These are phyloP conservation scores for Acanthurus leucopareius DNA, from an alignment of 2,797 vertebrate species.

Conservation along the genomic window DNA sequence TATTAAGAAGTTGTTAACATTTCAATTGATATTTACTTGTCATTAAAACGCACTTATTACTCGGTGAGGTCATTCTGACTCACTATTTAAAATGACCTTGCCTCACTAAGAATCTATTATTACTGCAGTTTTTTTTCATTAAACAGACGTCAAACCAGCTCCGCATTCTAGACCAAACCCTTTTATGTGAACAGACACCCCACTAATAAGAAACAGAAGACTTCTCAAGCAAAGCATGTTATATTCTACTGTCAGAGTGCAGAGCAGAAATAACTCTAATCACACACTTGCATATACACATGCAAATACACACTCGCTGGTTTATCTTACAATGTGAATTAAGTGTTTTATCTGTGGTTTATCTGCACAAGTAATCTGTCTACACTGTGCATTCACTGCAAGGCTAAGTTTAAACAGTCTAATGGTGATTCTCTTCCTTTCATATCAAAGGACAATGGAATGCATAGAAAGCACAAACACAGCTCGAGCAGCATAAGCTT, in stretches of 20 bases:
- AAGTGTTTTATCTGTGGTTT: not conserved
- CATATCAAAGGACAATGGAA: slow-evolving; percentile 1
- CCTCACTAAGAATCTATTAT: not conserved
- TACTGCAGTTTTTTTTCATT: slow-evolving; percentile 9
- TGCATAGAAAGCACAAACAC: not conserved
- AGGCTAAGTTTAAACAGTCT: not conserved
- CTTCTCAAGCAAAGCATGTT: not conserved
- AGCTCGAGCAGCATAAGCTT: not conserved
- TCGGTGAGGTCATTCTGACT: no score
- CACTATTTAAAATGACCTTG: not conserved
- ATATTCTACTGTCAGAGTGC: not conserved
- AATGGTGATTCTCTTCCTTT: not conserved
- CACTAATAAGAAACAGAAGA: not conserved
- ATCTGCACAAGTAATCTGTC: slow-evolving; percentile 11
- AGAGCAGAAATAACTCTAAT: not conserved
- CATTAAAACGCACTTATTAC: slow-evolving; percentile 1
- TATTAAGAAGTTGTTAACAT: slow-evolving; percentile 2
- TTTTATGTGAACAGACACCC: not conserved
- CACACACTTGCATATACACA: not conserved
- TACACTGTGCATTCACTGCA: slow-evolving; percentile 1
- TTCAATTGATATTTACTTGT: slow-evolving; percentile 1
- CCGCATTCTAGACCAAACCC: not conserved
- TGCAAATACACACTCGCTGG: not conserved
- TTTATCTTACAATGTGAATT: not conserved
- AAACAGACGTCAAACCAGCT: not conserved